Evolutionary conservation across 1,140 invertebrate genomes (phyloP).

Genomic region (Harpegnathos saltator): DNA sequence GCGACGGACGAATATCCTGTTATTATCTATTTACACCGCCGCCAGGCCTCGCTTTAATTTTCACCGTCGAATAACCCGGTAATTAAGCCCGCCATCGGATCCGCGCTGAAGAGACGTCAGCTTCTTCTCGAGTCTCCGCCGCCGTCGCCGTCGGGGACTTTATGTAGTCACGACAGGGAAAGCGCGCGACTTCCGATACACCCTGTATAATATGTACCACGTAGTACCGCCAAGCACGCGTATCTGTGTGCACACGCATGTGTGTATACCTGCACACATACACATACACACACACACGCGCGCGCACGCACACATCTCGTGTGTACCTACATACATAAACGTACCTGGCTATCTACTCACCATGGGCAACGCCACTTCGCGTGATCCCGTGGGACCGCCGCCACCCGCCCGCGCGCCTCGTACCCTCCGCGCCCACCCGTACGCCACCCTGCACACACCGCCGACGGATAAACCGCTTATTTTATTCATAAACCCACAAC

Average conservation of each 20-base stretch:
- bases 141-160: neutral
- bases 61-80: slow-evolving; percentile 15
- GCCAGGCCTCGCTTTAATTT: slow-evolving; percentile 14
- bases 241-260: neutral
- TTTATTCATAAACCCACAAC: slow-evolving; percentile 78
- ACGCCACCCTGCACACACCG: slow-evolving; percentile 56
- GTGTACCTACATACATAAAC: neutral
- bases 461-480: slow-evolving; percentile 77
- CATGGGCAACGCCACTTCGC: slow-evolving; percentile 77
- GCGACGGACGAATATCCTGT: neutral
- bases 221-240: neutral
- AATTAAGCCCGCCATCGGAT: neutral
- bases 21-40: neutral
- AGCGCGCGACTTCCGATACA: slow-evolving; percentile 37
- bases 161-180: slow-evolving; percentile 40
- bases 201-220: slow-evolving; percentile 44
- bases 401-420: slow-evolving; percentile 57
- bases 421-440: slow-evolving; percentile 61
- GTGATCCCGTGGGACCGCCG: slow-evolving; percentile 75
- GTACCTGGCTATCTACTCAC: slow-evolving; percentile 75
- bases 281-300: no score
- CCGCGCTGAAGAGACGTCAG: neutral
- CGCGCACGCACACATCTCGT: neutral
- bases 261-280: slow-evolving; percentile 18
- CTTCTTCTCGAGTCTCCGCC: neutral